Evolutionary conservation across 2,888 invertebrate genomes (phyloP).

Genomic region (Pelosia muscerda): DNA sequence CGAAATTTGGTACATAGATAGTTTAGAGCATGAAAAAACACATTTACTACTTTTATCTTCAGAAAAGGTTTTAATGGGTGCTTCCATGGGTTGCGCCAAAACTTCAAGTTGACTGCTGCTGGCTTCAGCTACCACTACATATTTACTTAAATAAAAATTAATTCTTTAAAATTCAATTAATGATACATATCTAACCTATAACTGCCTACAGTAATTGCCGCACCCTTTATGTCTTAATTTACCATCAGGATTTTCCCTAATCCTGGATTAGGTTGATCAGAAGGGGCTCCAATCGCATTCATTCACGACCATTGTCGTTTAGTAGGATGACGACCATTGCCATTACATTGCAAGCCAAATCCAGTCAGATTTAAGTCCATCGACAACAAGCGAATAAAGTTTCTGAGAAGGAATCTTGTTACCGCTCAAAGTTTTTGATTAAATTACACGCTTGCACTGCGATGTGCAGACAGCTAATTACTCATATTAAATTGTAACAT

Average conservation of each 20-base stretch:
- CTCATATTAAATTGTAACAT: neutral
- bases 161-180: neutral
- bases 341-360: slow-evolving; percentile 11
- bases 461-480: neutral
- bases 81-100: no score
- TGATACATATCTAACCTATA: neutral
- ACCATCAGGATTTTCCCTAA: slow-evolving; percentile 3
- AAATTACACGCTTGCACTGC: neutral
- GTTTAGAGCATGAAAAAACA: no score
- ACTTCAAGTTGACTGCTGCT: no score
- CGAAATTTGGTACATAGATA: no score
- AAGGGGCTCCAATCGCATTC: slow-evolving; percentile 9
- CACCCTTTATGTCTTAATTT: slow-evolving; percentile 10
- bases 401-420: neutral
- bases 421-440: neutral
- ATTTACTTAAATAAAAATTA: neutral
- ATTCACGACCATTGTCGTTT: slow-evolving; percentile 16
- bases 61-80: no score
- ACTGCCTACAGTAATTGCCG: neutral
- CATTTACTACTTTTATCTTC: no score
- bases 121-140: no score
- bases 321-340: slow-evolving; percentile 17
- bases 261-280: slow-evolving; percentile 16
- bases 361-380: neutral
- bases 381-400: neutral